Evolutionary conservation across 2,797 vertebrate species (phyloP), one percentile per base, ranked within the genome.

Genomic region (Muscicapa striata): DNA sequence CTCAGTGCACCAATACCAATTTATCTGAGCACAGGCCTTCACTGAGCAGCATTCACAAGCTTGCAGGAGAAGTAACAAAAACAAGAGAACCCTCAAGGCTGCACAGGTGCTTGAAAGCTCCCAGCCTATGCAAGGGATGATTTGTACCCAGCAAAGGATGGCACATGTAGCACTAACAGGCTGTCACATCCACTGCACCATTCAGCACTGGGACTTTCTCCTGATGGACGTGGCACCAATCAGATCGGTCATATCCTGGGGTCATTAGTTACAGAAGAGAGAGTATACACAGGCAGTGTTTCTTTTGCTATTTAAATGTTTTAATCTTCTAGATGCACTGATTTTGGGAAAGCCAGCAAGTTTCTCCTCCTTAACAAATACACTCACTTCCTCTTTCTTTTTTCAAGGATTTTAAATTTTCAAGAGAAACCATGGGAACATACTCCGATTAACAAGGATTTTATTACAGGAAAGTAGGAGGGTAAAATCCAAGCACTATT

Each of bases 401-500:
- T 92, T 74, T 19, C 30, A 73, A 88, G 49, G 66, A 73, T 73
- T 86, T 95, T 70, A 89, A 94, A 76, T 27, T 63, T 43, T 43
- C 48, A 81, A 72, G 55, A 85, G 75, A 66, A 74, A 91, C 46
- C 83, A 92, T 1, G 1, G 70, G 73, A 90, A 76, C 55, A 54
- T 69, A 88, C 29, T 91, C 73, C 0, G 1, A 88, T 88, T 89
- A 93, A 93, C 45, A 74, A 84, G 74, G 91, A 82, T 82, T 94
- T 93, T 82, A 88, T 81, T 92, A 68, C 9, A 90, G 69, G 72
- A 86, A 94, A 88, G 46, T 26, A 91, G 48, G 59, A 90, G 70
- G 45, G 48, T 76, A 91, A 95, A 86, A 94, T 63, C 34, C 38
- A 94, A 94, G 55, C 55, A 43, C 55, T 32, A 49, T 73, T 92